phyloP scores from a whole-genome alignment of 2,797 vertebrate species.

The Anisognathus igniventris region DNA sequence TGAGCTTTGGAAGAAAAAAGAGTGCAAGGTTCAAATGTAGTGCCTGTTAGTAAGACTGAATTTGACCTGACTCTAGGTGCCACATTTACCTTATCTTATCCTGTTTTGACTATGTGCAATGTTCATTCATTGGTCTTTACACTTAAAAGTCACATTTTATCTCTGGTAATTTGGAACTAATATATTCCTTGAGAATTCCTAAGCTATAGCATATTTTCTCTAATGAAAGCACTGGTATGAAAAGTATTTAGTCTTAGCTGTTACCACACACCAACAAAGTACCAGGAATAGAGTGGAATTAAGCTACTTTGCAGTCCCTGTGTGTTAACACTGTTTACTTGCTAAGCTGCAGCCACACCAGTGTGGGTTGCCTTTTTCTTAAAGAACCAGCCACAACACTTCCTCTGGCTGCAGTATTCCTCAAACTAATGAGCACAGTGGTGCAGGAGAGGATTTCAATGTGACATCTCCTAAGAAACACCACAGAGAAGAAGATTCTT shows the following conservation, averaged over 20 bases:
- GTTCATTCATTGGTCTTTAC: neutral
- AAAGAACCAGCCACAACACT: neutral
- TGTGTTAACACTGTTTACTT: neutral
- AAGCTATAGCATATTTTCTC: neutral
- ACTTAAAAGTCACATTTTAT: neutral
- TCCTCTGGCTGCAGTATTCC: conserved; percentile 20
- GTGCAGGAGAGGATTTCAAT: neutral
- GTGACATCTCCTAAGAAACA: neutral
- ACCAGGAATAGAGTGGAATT: neutral
- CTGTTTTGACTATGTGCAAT: neutral
- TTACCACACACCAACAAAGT: neutral
- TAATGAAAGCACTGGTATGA: neutral
- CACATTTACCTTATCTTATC: neutral
- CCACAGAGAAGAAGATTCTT: neutral
- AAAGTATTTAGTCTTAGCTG: conserved; percentile 9
- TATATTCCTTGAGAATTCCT: neutral
- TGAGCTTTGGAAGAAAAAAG: neutral
- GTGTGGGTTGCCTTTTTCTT: neutral
- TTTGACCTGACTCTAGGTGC: neutral
- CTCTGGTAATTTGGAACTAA: neutral
- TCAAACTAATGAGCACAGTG: neutral
- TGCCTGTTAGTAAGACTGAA: neutral
- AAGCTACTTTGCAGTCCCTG: neutral
- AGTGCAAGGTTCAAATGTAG: neutral
- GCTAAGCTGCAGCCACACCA: neutral